These are phyloP conservation scores for Emmelina monodactyla DNA, from an alignment of 2,888 invertebrate species.

Conservation along the genomic window DNA sequence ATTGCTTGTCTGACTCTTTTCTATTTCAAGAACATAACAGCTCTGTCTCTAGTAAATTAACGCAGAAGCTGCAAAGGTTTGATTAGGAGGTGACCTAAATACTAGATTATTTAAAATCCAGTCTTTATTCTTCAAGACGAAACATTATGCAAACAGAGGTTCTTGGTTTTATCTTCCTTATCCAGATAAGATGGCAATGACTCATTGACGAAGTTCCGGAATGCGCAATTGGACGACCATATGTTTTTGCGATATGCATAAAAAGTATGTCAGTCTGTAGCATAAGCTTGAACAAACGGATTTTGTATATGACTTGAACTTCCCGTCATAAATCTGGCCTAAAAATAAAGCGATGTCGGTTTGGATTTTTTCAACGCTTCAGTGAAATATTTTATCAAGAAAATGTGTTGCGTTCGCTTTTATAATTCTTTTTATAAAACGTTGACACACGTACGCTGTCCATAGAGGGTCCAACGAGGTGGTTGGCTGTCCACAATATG, in stretches of 20 bases:
- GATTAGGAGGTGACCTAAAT: neutral
- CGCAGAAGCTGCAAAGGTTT: too few relatives aligned
- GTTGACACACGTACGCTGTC: conserved; percentile 37
- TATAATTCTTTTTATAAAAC: conserved; percentile 27
- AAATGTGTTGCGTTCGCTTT: too few relatives aligned
- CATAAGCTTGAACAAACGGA: conserved; percentile 1
- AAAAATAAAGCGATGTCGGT: neutral
- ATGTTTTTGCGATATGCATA: conserved; percentile 45
- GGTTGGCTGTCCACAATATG: conserved; percentile 53
- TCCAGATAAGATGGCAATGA: conserved; percentile 43
- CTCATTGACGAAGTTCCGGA: conserved; percentile 45
- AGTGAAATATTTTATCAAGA: too few relatives aligned
- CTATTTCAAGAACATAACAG: neutral
- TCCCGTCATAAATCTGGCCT: neutral
- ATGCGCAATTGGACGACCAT: conserved; percentile 43
- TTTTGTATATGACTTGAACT: neutral
- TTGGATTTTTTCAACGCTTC: too few relatives aligned
- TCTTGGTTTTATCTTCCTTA: conserved; percentile 37
- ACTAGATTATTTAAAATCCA: neutral
- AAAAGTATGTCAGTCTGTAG: conserved; percentile 33
- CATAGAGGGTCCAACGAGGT: conserved; percentile 35
- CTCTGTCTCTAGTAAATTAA: neutral
- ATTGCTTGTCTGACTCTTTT: neutral
- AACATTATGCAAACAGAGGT: conserved; percentile 26
- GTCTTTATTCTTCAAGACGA: neutral